Base-by-base conservation (phyloP, 2,888 invertebrate genomes). In the Heliconius ethilla region DNA sequence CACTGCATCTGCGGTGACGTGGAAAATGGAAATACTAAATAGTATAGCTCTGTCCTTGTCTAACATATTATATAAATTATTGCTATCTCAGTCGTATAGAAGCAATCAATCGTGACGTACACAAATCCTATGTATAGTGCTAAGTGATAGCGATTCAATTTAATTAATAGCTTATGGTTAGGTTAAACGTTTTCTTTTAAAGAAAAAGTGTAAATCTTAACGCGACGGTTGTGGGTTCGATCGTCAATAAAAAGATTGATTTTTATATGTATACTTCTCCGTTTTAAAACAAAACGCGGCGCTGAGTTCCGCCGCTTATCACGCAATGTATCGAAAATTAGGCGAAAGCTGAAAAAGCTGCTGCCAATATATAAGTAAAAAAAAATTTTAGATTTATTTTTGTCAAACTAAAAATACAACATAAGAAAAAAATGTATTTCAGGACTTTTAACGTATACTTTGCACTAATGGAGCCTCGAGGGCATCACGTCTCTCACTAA, bases 41-140 rank as follows among this genome's bases (percentile, higher is more conserved):
- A 70, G 40, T 33, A 69, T 78, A 73, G 67, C n/a, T 27, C 62
- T 55, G n/a, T 74, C 86, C 82, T 83, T 55, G 69, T 87, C 84
- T 73, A 79, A 65, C 86, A 5, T 70, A 75, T 70, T 75, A 80
- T 76, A 81, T 86, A 66, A 22, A 66, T 22, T 33, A 82, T 80
- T 62, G 81, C 82, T 82, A 77, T 85, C 82, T 86, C 85, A 82
- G 59, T 75, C 82, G 82, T 80, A 80, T 82, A 83, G 84, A 81
- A 81, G 83, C 85, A 82, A 86, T 83, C 86, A 85, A 89, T 88
- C 86, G 87, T 87, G 7, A 51, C 51, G 51, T 88, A 33, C 87
- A 59, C 59, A 22, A 59, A 59, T 59, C 3, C n/a, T 22, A 59
- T 59, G 59, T 59, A 59, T 59, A 59, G n/a, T n/a, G 59, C 10